Base-by-base conservation (phyloP, 1,140 invertebrate genomes). In the Cydia splendana region DNA sequence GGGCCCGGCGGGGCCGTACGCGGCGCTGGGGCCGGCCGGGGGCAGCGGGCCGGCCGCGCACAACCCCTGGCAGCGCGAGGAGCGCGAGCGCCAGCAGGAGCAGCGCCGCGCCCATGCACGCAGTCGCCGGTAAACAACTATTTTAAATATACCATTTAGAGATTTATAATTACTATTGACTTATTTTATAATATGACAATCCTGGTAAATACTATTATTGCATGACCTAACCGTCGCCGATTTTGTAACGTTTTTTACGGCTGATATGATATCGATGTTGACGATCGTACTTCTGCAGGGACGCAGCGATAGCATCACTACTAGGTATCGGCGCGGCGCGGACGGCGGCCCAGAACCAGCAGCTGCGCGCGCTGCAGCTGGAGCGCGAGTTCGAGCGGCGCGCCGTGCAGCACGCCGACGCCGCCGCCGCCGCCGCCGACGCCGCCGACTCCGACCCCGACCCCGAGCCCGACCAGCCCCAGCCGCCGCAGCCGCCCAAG, bases 1-100 rank as follows among this genome's bases (percentile, higher is more conserved):
- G 20, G 7, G 57, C 6, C 57, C 57, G 91, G 76, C 53, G 92
- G 93, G 75, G 89, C 90, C 62, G 7, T 90, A 90, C 90, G 2
- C 5, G 90, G 90, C 53, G 78, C 79, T 20, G 9, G 15, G 51
- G 9, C 51, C 51, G 91, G 76, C 51, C 92, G 93, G 7, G 38
- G 75, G 89, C 90, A 48, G 45, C 65, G 6, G 90, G 90, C 90
- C 65, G 6, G 87, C 80, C 80, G 94, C 94, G 20, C 95, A 95
- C 71, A 97, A 97, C 94, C 97, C 97, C 0, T 98, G 97, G 97
- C 97, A 98, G 82, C 94, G 97, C 74, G 97, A 98, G 93, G 97
- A 98, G 89, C 95, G 96, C 80, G 97, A 98, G 93, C 96, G 96
- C 89, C 95, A 97, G 91, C 94, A 95, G 79, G 95, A 96, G 81